These are phyloP conservation scores for Semicossyphus pulcher DNA, from an alignment of 2,113 vertebrate species.

Conservation along the genomic window DNA sequence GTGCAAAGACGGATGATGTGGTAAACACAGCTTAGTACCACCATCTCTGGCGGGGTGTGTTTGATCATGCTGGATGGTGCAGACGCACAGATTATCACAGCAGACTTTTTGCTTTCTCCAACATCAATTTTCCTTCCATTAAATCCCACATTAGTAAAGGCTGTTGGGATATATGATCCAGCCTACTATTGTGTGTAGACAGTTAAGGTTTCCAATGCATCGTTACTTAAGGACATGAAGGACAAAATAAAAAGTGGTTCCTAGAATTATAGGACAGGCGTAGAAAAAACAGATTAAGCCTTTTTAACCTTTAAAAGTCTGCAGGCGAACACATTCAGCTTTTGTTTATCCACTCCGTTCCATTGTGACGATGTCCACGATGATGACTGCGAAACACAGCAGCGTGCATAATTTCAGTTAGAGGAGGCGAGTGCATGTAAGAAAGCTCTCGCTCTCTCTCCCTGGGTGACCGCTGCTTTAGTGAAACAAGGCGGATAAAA, in stretches of 20 bases:
- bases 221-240: background rate
- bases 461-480: constrained; percentile 74
- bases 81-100: constrained; percentile 55
- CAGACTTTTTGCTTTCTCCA: constrained; percentile 14
- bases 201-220: background rate
- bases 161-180: constrained; percentile 18
- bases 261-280: constrained; percentile 8
- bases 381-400: constrained; percentile 45
- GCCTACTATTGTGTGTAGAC: background rate
- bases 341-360: constrained; percentile 32
- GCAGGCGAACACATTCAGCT: background rate
- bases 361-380: constrained; percentile 8
- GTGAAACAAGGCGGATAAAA: constrained; percentile 82
- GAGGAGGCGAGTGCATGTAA: constrained; percentile 48
- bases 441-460: constrained; percentile 51
- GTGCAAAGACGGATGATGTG: constrained; percentile 42
- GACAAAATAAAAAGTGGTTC: background rate
- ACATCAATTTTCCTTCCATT: constrained; percentile 51
- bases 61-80: constrained; percentile 60
- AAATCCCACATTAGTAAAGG: constrained; percentile 33
- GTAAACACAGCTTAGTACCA: constrained; percentile 63
- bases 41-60: constrained; percentile 60
- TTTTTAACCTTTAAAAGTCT: constrained; percentile 26
- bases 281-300: constrained; percentile 22
- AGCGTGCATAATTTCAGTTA: constrained; percentile 55